These are phyloP conservation scores for Holacanthus passer DNA, from an alignment of 2,113 vertebrate species.

Conservation along the genomic window DNA sequence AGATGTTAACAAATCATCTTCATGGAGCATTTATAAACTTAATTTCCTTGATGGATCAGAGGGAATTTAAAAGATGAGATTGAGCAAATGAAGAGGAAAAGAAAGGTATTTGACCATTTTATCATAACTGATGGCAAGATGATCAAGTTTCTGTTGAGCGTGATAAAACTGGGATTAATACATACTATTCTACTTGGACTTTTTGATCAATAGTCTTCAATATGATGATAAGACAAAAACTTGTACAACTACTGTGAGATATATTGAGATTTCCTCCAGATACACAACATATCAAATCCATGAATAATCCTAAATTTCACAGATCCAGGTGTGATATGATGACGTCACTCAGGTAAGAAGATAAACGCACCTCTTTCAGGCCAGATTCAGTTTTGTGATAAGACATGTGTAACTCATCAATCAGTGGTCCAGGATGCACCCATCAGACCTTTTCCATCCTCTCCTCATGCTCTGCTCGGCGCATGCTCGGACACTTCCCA, in stretches of 20 bases:
- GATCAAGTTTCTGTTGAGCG: slow-evolving; percentile 18
- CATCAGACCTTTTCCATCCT: slow-evolving; percentile 18
- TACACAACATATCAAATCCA: no score
- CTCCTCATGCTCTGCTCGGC: slow-evolving; percentile 49
- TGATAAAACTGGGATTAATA: slow-evolving; percentile 15
- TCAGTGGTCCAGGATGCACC: slow-evolving; percentile 18
- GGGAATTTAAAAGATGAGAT: not conserved
- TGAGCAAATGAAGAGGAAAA: not conserved
- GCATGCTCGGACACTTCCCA: slow-evolving; percentile 62
- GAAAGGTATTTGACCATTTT: not conserved
- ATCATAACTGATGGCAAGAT: not conserved
- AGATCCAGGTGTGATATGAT: not conserved
- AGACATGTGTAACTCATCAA: no score
- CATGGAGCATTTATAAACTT: not conserved
- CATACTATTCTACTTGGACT: slow-evolving; percentile 29
- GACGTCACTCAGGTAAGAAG: slow-evolving; percentile 38
- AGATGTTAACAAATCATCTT: not conserved
- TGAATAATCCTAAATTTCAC: no score
- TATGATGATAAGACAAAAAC: not conserved
- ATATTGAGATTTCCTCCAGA: no score
- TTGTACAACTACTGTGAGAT: not conserved
- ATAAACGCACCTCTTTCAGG: not conserved
- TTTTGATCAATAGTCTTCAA: slow-evolving; percentile 23
- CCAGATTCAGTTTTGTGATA: not conserved
- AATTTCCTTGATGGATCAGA: not conserved